Conservation (phyloP, 2,888 invertebrate species). For the Helicoverpa assulta region DNA sequence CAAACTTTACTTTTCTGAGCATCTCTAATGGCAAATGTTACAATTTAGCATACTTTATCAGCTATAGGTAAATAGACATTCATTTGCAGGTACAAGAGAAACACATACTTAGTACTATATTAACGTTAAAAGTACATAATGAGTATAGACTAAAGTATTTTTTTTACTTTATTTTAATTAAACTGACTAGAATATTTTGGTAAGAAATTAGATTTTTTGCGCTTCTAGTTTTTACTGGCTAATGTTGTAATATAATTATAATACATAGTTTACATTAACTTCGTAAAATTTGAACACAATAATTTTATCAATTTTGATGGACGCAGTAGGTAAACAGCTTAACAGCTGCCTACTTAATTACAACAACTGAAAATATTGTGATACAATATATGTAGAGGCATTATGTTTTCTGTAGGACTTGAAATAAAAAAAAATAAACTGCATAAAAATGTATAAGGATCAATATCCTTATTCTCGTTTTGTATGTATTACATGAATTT, state of each 20-base stretch:
- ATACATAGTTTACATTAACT: neutral
- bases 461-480: too few species aligned
- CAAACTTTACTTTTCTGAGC: slow-evolving; percentile 63
- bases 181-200: slow-evolving; percentile 25
- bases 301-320: neutral
- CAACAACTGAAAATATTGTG: too few species aligned
- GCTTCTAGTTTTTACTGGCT: neutral
- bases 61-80: slow-evolving; percentile 19
- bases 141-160: slow-evolving; percentile 19
- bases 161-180: slow-evolving; percentile 22
- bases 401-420: too few species aligned
- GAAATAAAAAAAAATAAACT: too few species aligned
- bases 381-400: too few species aligned
- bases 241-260: neutral
- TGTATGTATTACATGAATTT: too few species aligned
- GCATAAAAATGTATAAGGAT: too few species aligned
- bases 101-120: slow-evolving; percentile 48
- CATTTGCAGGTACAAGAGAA: slow-evolving; percentile 72
- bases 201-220: neutral
- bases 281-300: slow-evolving; percentile 26
- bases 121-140: slow-evolving; percentile 19
- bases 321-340: neutral
- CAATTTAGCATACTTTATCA: slow-evolving; percentile 24
- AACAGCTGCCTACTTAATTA: too few species aligned
- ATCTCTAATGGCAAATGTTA: slow-evolving; percentile 46